A percentile compares a stretch with the other conserved stretches of the same genome.
Evolutionary conservation across 2,888 invertebrate species (phyloP).

Genomic region (Artemia sinica): DNA sequence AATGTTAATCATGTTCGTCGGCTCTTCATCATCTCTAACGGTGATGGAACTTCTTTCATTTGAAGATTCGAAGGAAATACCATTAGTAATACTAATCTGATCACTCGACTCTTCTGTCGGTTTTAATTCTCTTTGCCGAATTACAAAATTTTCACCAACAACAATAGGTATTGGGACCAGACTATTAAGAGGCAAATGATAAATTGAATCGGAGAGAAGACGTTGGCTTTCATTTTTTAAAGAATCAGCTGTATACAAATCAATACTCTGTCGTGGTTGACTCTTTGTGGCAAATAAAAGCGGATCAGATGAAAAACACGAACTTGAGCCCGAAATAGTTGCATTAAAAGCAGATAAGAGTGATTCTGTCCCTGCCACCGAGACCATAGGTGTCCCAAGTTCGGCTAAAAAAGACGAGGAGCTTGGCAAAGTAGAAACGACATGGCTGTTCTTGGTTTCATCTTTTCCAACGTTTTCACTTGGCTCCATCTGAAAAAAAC

Average conservation of each 20-base stretch:
- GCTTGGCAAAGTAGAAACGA: no score
- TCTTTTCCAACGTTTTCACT: no score
- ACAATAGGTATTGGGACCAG: not conserved
- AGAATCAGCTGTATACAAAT: not conserved
- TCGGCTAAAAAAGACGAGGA: no score
- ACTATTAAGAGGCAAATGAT: not conserved
- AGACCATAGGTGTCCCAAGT: no score
- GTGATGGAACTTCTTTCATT: not conserved
- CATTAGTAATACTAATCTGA: not conserved
- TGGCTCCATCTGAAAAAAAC: no score
- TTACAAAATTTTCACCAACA: slow-evolving; percentile 2
- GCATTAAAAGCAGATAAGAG: no score
- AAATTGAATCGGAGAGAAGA: not conserved
- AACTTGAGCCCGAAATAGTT: not conserved
- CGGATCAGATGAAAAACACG: not conserved
- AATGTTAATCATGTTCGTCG: slow-evolving; percentile 4
- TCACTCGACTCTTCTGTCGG: not conserved
- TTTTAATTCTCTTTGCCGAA: not conserved
- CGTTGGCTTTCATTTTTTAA: not conserved
- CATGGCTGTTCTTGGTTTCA: no score
- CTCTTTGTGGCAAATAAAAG: slow-evolving; percentile 8
- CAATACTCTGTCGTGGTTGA: not conserved
- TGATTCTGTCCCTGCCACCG: no score
- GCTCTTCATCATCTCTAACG: not conserved
- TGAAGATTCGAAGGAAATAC: not conserved